Percentiles rank a stretch among this genome's conserved stretches.
phyloP scores from a whole-genome alignment of 2,888 invertebrate genomes.

The Apamea monoglypha region DNA sequence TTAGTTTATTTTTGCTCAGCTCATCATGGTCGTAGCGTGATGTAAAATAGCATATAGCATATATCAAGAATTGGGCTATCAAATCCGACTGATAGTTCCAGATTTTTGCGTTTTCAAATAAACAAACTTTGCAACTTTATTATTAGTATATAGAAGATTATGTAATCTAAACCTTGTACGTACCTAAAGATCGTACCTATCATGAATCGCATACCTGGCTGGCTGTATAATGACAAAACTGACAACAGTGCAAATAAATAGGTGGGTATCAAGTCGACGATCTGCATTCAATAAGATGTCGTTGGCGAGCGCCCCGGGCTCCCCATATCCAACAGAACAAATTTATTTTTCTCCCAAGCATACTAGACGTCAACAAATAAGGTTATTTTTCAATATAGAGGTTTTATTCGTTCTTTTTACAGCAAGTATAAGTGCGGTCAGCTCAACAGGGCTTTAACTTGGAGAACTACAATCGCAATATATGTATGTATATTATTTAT shows the following conservation, averaged over 20 bases:
- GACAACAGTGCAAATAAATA: slow-evolving; percentile 71
- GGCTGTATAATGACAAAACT: slow-evolving; percentile 32
- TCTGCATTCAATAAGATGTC: slow-evolving; percentile 83
- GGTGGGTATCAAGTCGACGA: slow-evolving; percentile 71
- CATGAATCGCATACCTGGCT: background rate
- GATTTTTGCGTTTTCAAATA: too few species aligned
- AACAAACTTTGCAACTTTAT: too few species aligned
- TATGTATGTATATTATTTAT: slow-evolving; percentile 28
- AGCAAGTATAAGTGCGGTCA: slow-evolving; percentile 71
- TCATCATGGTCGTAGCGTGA: too few species aligned
- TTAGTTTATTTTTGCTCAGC: too few species aligned
- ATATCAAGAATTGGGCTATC: too few species aligned
- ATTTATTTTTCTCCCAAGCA: slow-evolving; percentile 87
- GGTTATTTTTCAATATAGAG: slow-evolving; percentile 86
- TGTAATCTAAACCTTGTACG: background rate
- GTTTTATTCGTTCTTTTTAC: slow-evolving; percentile 80
- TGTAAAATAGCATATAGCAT: too few species aligned
- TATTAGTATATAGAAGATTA: background rate
- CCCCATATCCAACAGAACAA: slow-evolving; percentile 83
- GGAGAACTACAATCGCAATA: slow-evolving; percentile 23
- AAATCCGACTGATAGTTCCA: too few species aligned
- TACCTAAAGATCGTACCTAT: background rate
- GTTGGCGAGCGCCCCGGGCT: slow-evolving; percentile 80
- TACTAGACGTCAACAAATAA: slow-evolving; percentile 89
- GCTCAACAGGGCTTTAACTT: slow-evolving; percentile 47